Percentiles rank a stretch among this genome's conserved stretches.
Conservation (phyloP, 2,113 vertebrate species). For the Tychaedon coryphoeus region DNA sequence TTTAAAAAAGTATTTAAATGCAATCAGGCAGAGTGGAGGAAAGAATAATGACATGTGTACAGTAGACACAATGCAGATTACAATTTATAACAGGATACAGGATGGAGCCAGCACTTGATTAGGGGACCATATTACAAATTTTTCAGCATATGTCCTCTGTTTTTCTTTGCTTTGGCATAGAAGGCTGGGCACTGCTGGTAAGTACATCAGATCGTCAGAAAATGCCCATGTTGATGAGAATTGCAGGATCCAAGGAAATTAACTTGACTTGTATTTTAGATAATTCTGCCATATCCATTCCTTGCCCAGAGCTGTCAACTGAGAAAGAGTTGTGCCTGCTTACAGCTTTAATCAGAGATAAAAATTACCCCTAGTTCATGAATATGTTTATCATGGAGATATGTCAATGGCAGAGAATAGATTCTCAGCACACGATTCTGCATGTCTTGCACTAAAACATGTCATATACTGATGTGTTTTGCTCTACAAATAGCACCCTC, state of each 20-base stretch:
- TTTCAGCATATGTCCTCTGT: constrained; percentile 70
- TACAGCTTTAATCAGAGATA: constrained; percentile 36
- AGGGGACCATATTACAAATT: constrained; percentile 60
- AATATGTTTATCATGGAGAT: constrained; percentile 22
- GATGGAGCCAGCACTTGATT: constrained; percentile 76
- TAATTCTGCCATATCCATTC: background rate
- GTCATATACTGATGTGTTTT: background rate
- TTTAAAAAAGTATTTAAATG: constrained; percentile 63
- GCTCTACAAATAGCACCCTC: background rate
- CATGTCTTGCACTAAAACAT: constrained; percentile 3
- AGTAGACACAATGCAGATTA: constrained; percentile 69
- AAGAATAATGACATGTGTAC: constrained; percentile 70
- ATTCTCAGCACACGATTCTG: background rate
- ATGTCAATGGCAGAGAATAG: constrained; percentile 26
- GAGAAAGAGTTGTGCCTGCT: background rate
- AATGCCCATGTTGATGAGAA: constrained; percentile 49
- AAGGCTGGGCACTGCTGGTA: constrained; percentile 53
- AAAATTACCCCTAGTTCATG: constrained; percentile 48
- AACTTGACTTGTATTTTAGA: constrained; percentile 53
- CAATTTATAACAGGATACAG: constrained; percentile 78
- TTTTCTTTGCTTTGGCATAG: constrained; percentile 72
- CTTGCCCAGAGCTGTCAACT: constrained; percentile 1
- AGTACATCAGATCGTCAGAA: constrained; percentile 49
- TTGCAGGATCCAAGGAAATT: constrained; percentile 35
- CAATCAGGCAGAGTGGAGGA: constrained; percentile 65